Evolutionary conservation across 2,113 vertebrate species (phyloP), one percentile per base, ranked within the genome.

Genomic region (Picathartes gymnocephalus): DNA sequence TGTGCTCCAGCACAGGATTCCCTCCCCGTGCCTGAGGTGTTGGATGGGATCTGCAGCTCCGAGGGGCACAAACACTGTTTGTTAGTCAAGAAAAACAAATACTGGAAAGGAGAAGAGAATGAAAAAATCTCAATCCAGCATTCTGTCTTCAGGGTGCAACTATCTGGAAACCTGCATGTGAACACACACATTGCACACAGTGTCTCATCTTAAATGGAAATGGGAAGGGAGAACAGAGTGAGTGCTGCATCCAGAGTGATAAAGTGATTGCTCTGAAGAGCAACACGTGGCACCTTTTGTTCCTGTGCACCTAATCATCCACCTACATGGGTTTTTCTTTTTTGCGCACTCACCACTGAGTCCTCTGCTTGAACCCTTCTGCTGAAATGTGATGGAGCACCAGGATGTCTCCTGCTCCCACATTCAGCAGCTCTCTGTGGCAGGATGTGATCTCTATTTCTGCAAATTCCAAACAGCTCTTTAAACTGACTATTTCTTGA

Each of bases 241-340:
- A 71, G 40, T 39, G 53, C 60, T 76, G n/a, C 89, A 79, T 61
- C 61, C 77, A 79, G 73, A 80, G 53, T 35, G 89, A 92, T 89
- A 57, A 92, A 92, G 80, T 82, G 84, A 95, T 91, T 93, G 65
- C 66, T 91, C 66, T 89, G 82, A 91, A 85, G 83, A 94, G 51
- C 87, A 92, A 57, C 70, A 62, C 61, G 30, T 11, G 23, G 87
- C 62, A 91, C 70, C 81, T 93, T 88, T 81, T 91, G 81, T 93
- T 95, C 86, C 62, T 87, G 66, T 87, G 81, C 84, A 95, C 78
- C 89, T 93, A 90, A 93, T 96, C 86, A 92, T 85, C 93, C 90
- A 90, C 74, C 92, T 79, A 93, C 81, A 0, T 50, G n/a, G 28
- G 42, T 72, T 71, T 81, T 94, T 76, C 56, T 51, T 70, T 35